A percentile compares a stretch with the other conserved stretches of the same genome.
These are phyloP conservation scores for Lethenteron camtschaticum DNA, from an alignment of 2,113 vertebrate species.

Conservation along the genomic window DNA sequence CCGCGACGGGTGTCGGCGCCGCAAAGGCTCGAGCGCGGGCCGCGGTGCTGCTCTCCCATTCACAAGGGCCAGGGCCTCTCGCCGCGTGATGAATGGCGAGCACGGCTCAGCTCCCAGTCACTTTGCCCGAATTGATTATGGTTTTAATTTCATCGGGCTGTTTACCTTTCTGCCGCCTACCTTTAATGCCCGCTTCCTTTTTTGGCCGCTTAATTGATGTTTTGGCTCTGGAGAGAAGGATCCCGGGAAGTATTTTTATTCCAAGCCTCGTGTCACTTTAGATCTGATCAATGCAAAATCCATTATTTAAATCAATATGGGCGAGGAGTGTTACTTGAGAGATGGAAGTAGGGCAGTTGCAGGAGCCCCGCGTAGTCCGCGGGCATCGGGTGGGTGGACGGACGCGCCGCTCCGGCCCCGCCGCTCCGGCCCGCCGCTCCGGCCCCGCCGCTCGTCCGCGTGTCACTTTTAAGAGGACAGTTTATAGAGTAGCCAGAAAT, in stretches of 20 bases:
- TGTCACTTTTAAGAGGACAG: too few relatives aligned
- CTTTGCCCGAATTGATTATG: constrained; percentile 6
- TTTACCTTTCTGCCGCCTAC: constrained; percentile 5
- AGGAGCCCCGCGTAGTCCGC: too few relatives aligned
- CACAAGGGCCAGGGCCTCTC: too few relatives aligned
- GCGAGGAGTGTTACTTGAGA: constrained; percentile 3
- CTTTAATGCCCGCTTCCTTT: constrained; percentile 5
- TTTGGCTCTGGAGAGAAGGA: not conserved
- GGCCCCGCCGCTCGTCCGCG: too few relatives aligned
- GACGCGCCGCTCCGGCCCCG: too few relatives aligned
- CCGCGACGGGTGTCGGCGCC: too few relatives aligned
- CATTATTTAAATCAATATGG: constrained; percentile 6
- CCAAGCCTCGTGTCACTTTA: constrained; percentile 4
- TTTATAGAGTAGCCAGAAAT: too few relatives aligned
- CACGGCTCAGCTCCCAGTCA: constrained; percentile 1
- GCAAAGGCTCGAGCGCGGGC: too few relatives aligned
- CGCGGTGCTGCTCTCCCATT: too few relatives aligned
- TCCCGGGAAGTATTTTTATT: constrained; percentile 4
- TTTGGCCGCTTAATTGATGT: constrained; percentile 5
- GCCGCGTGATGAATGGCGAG: not conserved
- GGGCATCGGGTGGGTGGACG: too few relatives aligned
- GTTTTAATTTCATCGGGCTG: constrained; percentile 5
- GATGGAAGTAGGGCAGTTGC: not conserved
- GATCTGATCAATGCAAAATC: constrained; percentile 5
- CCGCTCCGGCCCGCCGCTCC: too few relatives aligned